Base-by-base conservation (phyloP, 2,888 invertebrate species). In the Neelides folsomi region DNA sequence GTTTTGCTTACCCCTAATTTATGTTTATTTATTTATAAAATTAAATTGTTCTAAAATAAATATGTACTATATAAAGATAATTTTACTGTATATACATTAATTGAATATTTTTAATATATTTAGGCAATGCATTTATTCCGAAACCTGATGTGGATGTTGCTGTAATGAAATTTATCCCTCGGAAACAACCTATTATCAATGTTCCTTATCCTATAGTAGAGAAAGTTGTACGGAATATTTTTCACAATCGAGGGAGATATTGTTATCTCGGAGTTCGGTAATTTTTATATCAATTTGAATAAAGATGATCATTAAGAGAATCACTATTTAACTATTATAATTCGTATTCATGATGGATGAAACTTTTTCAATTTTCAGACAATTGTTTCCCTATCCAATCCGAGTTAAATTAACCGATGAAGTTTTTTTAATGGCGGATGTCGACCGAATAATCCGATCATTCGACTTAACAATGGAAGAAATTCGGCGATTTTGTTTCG, bases 71-170 rank as follows among this genome's bases (percentile, higher is more conserved):
- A 18, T 12, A 41, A 41, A 16, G 44, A 35, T 20, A 10, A 7
- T 9, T 45, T 45, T 9, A 41, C 15, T 41, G 10, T 10, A 10
- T 36, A 36, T 36, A 39, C 5, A 5, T 39, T n/a, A 39, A 39
- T 39, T 39, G 5, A 39, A 41, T 48, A 3, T 13, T 35, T n/a
- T 43, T 20, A 46, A 13, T 53, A 13, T 49, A 20, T 60, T 65
- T 47, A 78, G 79, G 78, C 1, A 75, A 73, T 61, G 85, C 87
- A 0, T 99, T 98, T 73, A 77, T 94, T 34, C 98, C 98, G 0
- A 82, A 85, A 67, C 97, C 98, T 0, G 80, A 97, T 57, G 95
- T 99, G 5, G 93, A 98, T 75, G 97, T 95, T 0, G 93, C 89
- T 13, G 88, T 97, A 1, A 92, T 98, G 0, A 83, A 83, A 45